phyloP scores from a whole-genome alignment of 2,888 invertebrate species.

The Perithous albicinctus region DNA sequence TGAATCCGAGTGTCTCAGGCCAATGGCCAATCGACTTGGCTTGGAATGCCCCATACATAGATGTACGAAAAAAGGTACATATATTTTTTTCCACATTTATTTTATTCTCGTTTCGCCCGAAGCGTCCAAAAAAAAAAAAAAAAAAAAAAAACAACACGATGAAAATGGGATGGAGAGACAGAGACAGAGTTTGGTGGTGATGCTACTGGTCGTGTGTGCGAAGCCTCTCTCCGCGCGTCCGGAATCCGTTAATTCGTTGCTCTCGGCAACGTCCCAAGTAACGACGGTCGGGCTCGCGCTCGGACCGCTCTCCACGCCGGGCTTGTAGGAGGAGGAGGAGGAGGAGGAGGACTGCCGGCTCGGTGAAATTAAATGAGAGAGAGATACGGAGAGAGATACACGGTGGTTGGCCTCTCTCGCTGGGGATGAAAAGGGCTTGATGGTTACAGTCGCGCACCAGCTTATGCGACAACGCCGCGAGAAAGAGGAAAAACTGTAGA shows the following conservation, averaged over 20 bases:
- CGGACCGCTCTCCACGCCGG: constrained; percentile 9
- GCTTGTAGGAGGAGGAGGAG: neutral
- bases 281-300: constrained; percentile 54
- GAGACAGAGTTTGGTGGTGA: constrained; percentile 9
- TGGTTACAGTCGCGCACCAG: constrained; percentile 29
- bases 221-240: constrained; percentile 38
- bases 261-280: constrained; percentile 50
- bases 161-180: neutral
- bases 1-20: too few relatives aligned
- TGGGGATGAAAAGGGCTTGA: constrained; percentile 56
- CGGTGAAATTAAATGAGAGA: constrained; percentile 56
- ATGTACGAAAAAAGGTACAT: too few relatives aligned
- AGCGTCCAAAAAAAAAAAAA: constrained; percentile 2
- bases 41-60: too few relatives aligned
- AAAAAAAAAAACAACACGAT: neutral
- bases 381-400: constrained; percentile 23
- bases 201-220: constrained; percentile 26
- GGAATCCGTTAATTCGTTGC: constrained; percentile 63
- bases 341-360: constrained; percentile 41
- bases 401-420: constrained; percentile 13
- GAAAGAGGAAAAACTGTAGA: constrained; percentile 39
- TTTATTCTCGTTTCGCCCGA: constrained; percentile 38
- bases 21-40: too few relatives aligned
- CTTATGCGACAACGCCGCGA: constrained; percentile 30
- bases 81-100: constrained; percentile 4